Base-by-base conservation (phyloP, 2,888 invertebrate species). In the Punctoribates punctum region DNA sequence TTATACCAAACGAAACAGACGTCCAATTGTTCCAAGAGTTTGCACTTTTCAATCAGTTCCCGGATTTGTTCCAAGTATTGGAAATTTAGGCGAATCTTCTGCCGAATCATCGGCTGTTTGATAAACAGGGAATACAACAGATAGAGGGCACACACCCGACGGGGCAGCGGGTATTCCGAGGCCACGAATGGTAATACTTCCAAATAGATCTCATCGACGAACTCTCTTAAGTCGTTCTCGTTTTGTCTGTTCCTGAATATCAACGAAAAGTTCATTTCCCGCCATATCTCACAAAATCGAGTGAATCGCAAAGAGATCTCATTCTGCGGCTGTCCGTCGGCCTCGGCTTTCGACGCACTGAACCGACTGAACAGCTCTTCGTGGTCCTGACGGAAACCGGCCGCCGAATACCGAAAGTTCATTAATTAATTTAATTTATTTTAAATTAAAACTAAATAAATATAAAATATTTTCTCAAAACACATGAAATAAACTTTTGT, bases 1-100 rank as follows among this genome's bases (percentile, higher is more conserved):
- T 70, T 70, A 70, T 70, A 70, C 70, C 70, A 70, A 8, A 70
- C 46, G 17, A 38, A 70, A 15, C 70, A 70, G 23, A 70, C 70
- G 70, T 70, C 70, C 20, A 70, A 42, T 38, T 70, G 70, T 23
- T 46, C 70, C 42, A 70, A 42, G 20, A 42, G 20, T 46, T 42
- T 70, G 70, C 42, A 38, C 13, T 1, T 70, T 13, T 38, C 23
- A 23, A 70, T 23, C 42, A 70, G 25, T 15, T 20, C 38, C 23
- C 70, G 70, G 34, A 70, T 70, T 38, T 38, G 42, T 42, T 70
- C 42, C 70, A 70, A 42, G 20, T 38, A 70, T n/a, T 11, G 4
- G 11, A 42, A 70, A 42, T 38, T 70, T 5, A 70, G 15, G 23
- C 70, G n/a, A 15, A 70, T 70, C 13, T 70, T 42, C 23, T 70